Percentiles rank a stretch among this genome's conserved stretches.
Conservation (phyloP, 2,797 vertebrate genomes). For the Botia kubotai region DNA sequence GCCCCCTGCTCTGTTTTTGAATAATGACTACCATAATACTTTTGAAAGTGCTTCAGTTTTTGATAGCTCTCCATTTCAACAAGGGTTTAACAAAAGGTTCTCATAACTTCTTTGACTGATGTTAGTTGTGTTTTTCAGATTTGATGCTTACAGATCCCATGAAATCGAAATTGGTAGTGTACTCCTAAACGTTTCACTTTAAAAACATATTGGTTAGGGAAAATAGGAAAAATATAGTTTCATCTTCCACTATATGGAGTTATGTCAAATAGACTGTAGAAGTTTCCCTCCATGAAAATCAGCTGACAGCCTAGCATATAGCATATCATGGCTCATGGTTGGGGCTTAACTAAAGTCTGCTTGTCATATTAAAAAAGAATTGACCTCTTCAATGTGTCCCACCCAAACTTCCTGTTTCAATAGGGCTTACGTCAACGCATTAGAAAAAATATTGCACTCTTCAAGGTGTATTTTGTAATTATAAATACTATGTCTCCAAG, state of each 20-base stretch:
- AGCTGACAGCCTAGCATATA: too few relatives aligned
- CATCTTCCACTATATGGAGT: not conserved
- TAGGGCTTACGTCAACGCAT: too few relatives aligned
- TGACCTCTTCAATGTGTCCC: too few relatives aligned
- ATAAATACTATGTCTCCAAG: not conserved
- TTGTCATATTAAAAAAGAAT: too few relatives aligned
- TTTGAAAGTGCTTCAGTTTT: constrained; percentile 30
- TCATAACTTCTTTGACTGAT: constrained; percentile 14
- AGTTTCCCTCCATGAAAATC: not conserved
- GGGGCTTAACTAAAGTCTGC: too few relatives aligned
- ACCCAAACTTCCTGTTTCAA: too few relatives aligned
- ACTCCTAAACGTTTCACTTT: not conserved
- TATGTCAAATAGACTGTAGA: not conserved
- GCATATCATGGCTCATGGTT: too few relatives aligned
- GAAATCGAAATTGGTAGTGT: not conserved
- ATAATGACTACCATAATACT: constrained; percentile 52
- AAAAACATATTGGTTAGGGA: not conserved
- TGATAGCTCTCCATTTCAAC: constrained; percentile 37
- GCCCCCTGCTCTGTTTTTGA: constrained; percentile 45
- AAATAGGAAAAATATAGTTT: not conserved
- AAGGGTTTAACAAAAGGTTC: constrained; percentile 33
- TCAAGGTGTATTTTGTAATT: not conserved
- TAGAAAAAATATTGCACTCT: too few relatives aligned
- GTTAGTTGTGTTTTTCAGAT: not conserved
- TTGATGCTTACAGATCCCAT: not conserved